Evolutionary conservation across 2,797 vertebrate species (phyloP).

Genomic region (Poecilia picta): DNA sequence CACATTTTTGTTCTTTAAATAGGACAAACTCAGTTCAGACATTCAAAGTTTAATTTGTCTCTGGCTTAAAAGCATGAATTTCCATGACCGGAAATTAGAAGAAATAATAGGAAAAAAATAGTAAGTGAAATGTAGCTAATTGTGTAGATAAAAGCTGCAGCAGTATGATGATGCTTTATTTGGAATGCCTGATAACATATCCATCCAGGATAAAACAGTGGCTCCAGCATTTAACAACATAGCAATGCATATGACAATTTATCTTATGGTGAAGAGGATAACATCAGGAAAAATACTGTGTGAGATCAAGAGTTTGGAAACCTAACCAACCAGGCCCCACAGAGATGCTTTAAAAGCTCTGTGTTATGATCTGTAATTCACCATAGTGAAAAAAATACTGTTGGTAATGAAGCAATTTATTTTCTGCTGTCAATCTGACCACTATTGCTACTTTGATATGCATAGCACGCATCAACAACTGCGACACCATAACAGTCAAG

Average conservation of each 20-base stretch:
- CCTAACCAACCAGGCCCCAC: neutral
- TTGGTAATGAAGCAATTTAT: neutral
- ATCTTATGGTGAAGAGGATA: neutral
- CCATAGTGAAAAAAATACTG: neutral
- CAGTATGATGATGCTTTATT: neutral
- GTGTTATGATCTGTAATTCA: neutral
- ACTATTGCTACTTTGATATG: neutral
- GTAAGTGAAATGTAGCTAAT: neutral
- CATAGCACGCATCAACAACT: too few species aligned
- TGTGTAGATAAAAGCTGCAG: neutral
- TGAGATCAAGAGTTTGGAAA: neutral
- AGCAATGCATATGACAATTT: neutral
- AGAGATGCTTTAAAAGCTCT: neutral
- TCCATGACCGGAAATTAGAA: neutral
- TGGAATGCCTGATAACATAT: neutral
- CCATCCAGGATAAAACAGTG: neutral
- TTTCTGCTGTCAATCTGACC: neutral
- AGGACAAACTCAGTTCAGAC: neutral
- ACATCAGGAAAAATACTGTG: neutral
- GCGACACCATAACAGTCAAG: neutral
- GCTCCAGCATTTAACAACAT: neutral
- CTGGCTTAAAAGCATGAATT: neutral
- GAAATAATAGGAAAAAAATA: neutral
- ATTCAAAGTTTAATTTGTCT: neutral
- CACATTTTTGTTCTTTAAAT: neutral